Evolutionary conservation across 2,888 invertebrate species (phyloP), one percentile per base, ranked within the genome.

Genomic region (Callimorpha dominula): DNA sequence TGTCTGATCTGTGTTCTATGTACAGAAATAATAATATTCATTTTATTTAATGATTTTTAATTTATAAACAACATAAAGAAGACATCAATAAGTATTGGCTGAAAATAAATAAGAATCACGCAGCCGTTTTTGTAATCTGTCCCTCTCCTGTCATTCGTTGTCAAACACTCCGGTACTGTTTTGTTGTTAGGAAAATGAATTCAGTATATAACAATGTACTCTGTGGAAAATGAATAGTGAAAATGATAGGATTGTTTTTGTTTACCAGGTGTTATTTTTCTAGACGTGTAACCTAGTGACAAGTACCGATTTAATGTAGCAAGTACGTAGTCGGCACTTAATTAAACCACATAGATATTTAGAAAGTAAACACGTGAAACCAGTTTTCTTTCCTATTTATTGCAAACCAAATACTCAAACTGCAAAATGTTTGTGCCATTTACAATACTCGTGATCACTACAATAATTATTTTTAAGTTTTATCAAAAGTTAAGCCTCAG

Each of bases 401-500:
- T 49, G 3, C 7, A 52, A n/a, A 54, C 12, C 7, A 20, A 62
- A 60, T 49, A 52, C 46, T 8, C 2, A 65, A 71, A 12, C 11
- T 15, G 3, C 17, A 73, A 66, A 66, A 73, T 73, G 73, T 4
- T 70, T 12, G 50, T 66, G 52, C n/a, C 50, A 63, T 1, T 73
- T 9, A 63, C 54, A 31, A n/a, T 42, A 54, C 50, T 67, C 49
- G 46, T 65, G 15, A 31, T 65, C 8, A 40, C 43, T 60, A 52
- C 57, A 72, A 40, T 67, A 43, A 17, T 84, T 17, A 57, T 78
- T 14, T 84, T 78, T 12, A 83, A 84, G 73, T 62, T 80, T 14
- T 85, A 80, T 71, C 81, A 85, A 72, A 89, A 84, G 75, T 73
- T 83, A 52, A 80, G 81, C 14, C 76, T 74, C 5, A 81, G 67